Base-by-base conservation (phyloP, 2,113 vertebrate species). In the Fulica atra region DNA sequence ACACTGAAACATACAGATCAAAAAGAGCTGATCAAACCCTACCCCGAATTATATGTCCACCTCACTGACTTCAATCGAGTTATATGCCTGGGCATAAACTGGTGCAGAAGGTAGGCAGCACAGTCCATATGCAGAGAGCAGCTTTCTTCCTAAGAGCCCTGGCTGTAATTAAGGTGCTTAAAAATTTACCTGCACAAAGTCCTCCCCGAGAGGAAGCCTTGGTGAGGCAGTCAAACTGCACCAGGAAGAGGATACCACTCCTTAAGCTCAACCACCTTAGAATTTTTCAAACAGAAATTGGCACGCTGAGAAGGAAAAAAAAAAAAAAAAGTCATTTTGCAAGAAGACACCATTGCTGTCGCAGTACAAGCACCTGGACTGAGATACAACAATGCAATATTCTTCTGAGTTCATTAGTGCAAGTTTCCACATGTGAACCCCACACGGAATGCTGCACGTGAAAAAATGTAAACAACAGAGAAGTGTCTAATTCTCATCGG, bases 401-500 rank as follows among this genome's bases (percentile, higher is more conserved):
- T 98, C 97, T 97, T 98, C 98, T 96, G 96, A 95, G 92, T 96
- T 96, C 94, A 81, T 94, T 78, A 97, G 96, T 97, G 98, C 97
- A 97, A 96, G 95, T 97, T 91, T 95, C 96, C 96, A 94, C 88
- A 95, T 65, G 93, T 97, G 97, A 97, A 97, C 93, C 95, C 91
- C 95, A 95, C 94, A 92, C 24, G 92, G 92, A 97, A 97, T 96
- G 97, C 97, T 97, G 97, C 93, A 97, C 94, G 25, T 83, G 92
- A 94, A 93, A 96, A 97, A 96, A 97, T 98, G 97, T 97, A 97
- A 98, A 98, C 97, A 98, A 95, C 70, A 95, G 11, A 97, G 94
- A 97, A 95, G 73, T 89, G 87, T 95, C 94, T 82, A 86, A 94
- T 96, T 97, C 95, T 93, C 86, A 53, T 42, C 0, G 64, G 96